phyloP scores from a whole-genome alignment of 1,140 invertebrate genomes.

The Neomicropteryx cornuta region DNA sequence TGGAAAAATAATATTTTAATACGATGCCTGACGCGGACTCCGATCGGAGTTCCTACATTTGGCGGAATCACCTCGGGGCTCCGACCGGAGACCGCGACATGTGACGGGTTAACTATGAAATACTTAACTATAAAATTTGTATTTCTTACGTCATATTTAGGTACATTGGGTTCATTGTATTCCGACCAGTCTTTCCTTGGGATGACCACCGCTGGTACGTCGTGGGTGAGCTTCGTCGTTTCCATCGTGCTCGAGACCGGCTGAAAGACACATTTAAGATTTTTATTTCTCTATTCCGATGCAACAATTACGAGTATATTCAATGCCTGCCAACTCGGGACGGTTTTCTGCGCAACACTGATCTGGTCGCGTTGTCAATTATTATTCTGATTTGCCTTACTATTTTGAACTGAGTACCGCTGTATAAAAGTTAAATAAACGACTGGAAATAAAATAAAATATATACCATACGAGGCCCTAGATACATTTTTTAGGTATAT shows the following conservation, averaged over 20 bases:
- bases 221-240: slow-evolving; percentile 58
- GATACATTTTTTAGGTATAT: too few relatives aligned
- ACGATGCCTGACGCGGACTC: too few relatives aligned
- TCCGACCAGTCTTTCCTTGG: slow-evolving; percentile 64
- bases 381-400: not conserved
- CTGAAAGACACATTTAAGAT: slow-evolving; percentile 13
- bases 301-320: not conserved
- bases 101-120: too few relatives aligned
- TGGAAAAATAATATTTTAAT: too few relatives aligned
- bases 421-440: too few relatives aligned
- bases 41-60: too few relatives aligned
- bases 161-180: slow-evolving; percentile 62
- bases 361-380: not conserved
- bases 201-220: slow-evolving; percentile 71
- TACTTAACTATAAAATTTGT: too few relatives aligned
- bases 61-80: too few relatives aligned
- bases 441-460: too few relatives aligned
- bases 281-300: too few relatives aligned
- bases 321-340: not conserved
- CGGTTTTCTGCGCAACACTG: not conserved
- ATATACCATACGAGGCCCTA: too few relatives aligned
- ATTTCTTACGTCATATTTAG: slow-evolving; percentile 63
- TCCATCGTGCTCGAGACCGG: slow-evolving; percentile 38
- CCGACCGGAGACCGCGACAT: too few relatives aligned
- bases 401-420: not conserved